Conservation (phyloP, 2,113 vertebrate genomes). For the Varanus komodoensis region DNA sequence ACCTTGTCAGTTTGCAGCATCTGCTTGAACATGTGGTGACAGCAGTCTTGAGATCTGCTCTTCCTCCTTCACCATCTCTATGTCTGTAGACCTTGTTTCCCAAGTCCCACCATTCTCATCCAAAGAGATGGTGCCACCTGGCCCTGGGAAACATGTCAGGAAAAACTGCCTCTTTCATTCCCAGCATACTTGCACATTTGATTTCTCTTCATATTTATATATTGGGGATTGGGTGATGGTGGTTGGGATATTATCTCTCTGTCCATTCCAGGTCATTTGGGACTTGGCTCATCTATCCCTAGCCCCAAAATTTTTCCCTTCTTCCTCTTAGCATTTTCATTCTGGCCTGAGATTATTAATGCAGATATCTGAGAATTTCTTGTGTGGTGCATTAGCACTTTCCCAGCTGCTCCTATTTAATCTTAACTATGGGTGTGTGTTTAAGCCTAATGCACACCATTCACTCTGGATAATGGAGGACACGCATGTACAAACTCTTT, state of each 20-base stretch:
- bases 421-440: background rate
- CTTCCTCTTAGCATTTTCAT: background rate
- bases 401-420: slow-evolving; percentile 33
- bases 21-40: too few relatives aligned
- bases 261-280: background rate
- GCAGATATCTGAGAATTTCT: background rate
- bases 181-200: too few relatives aligned
- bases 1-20: too few relatives aligned
- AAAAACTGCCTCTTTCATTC: too few relatives aligned
- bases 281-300: background rate
- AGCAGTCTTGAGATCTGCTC: too few relatives aligned
- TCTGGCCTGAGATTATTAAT: background rate
- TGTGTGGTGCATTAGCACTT: background rate
- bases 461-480: slow-evolving; percentile 35
- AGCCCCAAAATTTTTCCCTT: background rate
- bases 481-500: background rate
- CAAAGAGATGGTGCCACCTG: too few relatives aligned
- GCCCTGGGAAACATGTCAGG: too few relatives aligned
- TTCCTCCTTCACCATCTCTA: too few relatives aligned
- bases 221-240: too few relatives aligned
- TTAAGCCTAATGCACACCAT: slow-evolving; percentile 17
- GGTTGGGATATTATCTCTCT: background rate
- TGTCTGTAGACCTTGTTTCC: too few relatives aligned
- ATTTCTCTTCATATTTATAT: background rate
- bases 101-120: too few relatives aligned